Conservation (phyloP, 1,140 invertebrate species). For the Bombyx mori region ASM3026992v2 NC_085109.1:8933001-8933500, state of each 20-base stretch:
- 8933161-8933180: conserved; percentile 48
- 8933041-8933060: neutral
- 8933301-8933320: conserved; percentile 68
- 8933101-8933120: neutral
- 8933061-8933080: neutral
- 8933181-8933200: conserved; percentile 28
- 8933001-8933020: too few relatives aligned
- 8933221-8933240: conserved; percentile 54
- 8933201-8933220: conserved; percentile 66
- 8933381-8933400: too few relatives aligned
- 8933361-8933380: conserved; percentile 4
- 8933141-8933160: conserved; percentile 29
- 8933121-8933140: neutral
- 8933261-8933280: conserved; percentile 63
- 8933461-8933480: too few relatives aligned
- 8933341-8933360: conserved; percentile 16
- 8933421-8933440: too few relatives aligned
- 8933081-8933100: neutral
- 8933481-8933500: too few relatives aligned
- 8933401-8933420: too few relatives aligned
- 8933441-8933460: too few relatives aligned
- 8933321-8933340: conserved; percentile 12
- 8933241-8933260: conserved; percentile 64
- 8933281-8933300: conserved; percentile 65
- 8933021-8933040: too few relatives aligned